These are phyloP conservation scores for Hippolais icterina DNA, from an alignment of 2,113 vertebrate species.

Conservation along the genomic window DNA sequence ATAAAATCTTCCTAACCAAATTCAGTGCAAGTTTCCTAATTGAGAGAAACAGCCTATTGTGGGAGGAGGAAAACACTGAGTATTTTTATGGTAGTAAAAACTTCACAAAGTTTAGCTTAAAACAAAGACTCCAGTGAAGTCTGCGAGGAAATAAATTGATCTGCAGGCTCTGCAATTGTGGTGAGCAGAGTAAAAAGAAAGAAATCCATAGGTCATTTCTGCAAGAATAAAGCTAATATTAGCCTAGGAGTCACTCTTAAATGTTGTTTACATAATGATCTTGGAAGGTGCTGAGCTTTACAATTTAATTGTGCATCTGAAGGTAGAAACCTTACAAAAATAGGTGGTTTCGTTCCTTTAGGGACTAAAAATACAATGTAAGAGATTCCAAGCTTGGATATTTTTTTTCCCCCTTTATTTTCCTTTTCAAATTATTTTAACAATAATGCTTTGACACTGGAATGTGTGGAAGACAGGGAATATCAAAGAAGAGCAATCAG, in stretches of 20 bases:
- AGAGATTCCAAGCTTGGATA: not conserved
- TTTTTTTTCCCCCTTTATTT: accelerated
- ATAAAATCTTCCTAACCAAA: not conserved
- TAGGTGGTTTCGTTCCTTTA: not conserved
- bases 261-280: not conserved
- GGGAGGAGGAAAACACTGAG: not conserved
- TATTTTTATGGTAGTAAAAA: not conserved
- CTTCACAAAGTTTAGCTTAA: not conserved
- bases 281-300: not conserved
- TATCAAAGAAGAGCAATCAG: not conserved
- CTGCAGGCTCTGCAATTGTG: not conserved
- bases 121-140: not conserved
- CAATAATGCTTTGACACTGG: not conserved
- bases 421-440: not conserved
- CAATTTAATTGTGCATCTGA: not conserved
- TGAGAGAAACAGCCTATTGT: not conserved
- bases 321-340: not conserved
- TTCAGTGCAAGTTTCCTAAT: not conserved
- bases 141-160: not conserved
- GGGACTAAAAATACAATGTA: not conserved
- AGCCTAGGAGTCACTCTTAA: not conserved
- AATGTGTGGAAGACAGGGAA: not conserved
- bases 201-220: not conserved
- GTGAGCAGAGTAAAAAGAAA: not conserved
- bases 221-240: not conserved